A percentile compares a stretch with the other conserved stretches of the same genome.
phyloP scores from a whole-genome alignment of 1,140 invertebrate species.

The Arion vulgaris region DNA sequence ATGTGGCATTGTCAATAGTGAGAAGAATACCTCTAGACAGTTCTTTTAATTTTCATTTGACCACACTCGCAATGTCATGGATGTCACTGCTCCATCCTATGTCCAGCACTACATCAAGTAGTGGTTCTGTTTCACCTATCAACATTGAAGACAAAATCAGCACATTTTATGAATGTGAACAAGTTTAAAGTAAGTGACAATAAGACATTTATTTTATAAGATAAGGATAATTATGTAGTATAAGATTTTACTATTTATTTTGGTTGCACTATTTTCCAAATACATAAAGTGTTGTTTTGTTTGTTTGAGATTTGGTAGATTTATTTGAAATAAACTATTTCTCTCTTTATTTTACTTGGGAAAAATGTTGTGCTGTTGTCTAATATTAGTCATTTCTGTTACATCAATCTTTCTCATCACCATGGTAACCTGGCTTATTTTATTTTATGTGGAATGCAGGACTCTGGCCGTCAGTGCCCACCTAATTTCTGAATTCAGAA shows the following conservation, averaged over 20 bases:
- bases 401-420: no score
- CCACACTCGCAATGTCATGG: conserved; percentile 62
- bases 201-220: background rate
- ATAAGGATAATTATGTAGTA: background rate
- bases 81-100: conserved; percentile 69
- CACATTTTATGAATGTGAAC: conserved; percentile 54
- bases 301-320: no score
- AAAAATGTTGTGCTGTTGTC: no score
- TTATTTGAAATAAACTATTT: no score
- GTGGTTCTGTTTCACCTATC: conserved; percentile 68
- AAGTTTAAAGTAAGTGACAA: conserved; percentile 44
- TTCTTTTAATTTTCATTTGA: conserved; percentile 62
- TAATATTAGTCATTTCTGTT: no score
- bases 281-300: no score
- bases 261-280: no score
- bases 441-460: no score
- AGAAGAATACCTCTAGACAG: conserved; percentile 60
- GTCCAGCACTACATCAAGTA: conserved; percentile 69
- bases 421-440: no score
- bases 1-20: conserved; percentile 70
- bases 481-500: no score
- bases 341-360: no score
- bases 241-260: background rate
- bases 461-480: no score
- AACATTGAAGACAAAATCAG: conserved; percentile 63